phyloP scores from a whole-genome alignment of 2,888 invertebrate genomes.

The Camponotus fellah region DNA sequence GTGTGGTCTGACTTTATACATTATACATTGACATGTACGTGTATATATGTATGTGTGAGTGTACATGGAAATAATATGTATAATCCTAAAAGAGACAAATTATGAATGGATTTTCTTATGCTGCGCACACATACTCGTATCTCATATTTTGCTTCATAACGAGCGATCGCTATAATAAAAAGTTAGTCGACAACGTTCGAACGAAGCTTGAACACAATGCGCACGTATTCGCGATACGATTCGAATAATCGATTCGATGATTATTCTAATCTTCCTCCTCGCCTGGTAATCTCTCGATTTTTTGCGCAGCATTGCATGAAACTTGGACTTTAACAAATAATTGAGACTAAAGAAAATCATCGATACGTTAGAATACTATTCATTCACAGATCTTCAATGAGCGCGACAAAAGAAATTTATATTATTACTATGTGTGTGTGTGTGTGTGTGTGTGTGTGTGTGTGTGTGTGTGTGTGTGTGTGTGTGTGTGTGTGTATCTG shows the following conservation, averaged over 20 bases:
- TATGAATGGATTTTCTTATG: conserved; percentile 55
- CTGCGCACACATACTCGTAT: conserved; percentile 44
- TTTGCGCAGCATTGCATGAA: conserved; percentile 35
- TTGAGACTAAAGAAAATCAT: conserved; percentile 8
- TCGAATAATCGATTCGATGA: conserved; percentile 12
- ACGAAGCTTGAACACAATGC: conserved; percentile 69
- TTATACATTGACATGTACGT: conserved; percentile 49
- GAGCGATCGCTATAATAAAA: conserved; percentile 56
- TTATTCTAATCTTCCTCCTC: conserved; percentile 5
- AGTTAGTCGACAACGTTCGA: conserved; percentile 50
- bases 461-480: background rate
- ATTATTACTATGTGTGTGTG: background rate
- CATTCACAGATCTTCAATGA: conserved; percentile 15
- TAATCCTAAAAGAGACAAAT: conserved; percentile 63
- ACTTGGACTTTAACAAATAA: conserved; percentile 3
- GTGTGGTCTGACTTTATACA: conserved; percentile 56
- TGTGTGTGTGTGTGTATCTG: background rate
- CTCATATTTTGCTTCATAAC: conserved; percentile 31
- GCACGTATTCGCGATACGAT: conserved; percentile 42
- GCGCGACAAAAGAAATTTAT: background rate
- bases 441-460: background rate
- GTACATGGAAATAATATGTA: background rate
- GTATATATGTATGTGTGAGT: background rate
- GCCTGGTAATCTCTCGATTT: background rate
- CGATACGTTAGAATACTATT: background rate